Evolutionary conservation across 2,113 vertebrate species (phyloP).

Genomic region (Rhipidura dahli): DNA sequence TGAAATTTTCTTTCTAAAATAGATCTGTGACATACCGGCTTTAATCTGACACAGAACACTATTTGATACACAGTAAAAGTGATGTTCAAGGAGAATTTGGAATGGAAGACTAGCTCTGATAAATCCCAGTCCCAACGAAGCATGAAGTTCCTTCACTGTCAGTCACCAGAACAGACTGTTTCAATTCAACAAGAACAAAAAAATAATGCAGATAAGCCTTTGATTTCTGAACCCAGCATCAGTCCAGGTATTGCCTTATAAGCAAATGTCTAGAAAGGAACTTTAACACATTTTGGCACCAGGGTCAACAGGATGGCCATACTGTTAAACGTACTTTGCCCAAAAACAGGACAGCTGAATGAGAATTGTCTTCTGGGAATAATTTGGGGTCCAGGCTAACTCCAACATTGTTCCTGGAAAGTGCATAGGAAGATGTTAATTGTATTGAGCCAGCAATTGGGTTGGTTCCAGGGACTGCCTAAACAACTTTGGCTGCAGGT

Average conservation of each 20-base stretch:
- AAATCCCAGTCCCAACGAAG: neutral
- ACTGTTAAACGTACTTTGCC: neutral
- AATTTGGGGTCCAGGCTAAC: neutral
- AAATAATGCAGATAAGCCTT: neutral
- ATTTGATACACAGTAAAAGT: neutral
- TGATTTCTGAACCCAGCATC: neutral
- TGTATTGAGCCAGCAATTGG: neutral
- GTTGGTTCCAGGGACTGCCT: neutral
- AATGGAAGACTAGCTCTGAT: neutral
- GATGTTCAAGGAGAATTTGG: neutral
- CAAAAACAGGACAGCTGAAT: neutral
- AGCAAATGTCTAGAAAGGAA: neutral
- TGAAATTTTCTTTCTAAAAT: conserved; percentile 18
- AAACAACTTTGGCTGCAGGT: neutral
- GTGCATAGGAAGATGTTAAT: neutral
- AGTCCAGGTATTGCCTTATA: neutral
- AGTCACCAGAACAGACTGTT: neutral
- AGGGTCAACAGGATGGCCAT: neutral
- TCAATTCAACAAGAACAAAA: neutral
- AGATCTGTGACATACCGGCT: neutral
- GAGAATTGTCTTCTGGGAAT: neutral
- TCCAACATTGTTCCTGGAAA: neutral
- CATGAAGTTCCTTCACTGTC: neutral
- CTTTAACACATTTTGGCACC: neutral
- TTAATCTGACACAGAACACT: neutral